Percentiles rank a stretch among this genome's conserved stretches.
phyloP scores from a whole-genome alignment of 2,113 vertebrate species.

The Blennius ocellaris region DNA sequence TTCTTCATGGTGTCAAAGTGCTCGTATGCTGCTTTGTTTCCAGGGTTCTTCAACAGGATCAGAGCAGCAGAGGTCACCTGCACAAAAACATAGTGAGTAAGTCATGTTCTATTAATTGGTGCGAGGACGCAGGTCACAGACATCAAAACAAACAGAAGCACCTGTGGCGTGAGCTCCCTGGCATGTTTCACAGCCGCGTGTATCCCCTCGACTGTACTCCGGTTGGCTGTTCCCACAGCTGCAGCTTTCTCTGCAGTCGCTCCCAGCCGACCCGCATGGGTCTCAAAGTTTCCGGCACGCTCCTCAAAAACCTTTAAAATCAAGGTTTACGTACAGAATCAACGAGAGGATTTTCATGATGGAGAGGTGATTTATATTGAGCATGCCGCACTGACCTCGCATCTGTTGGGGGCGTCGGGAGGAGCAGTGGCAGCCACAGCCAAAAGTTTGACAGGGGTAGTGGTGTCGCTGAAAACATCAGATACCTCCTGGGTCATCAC shows the following conservation, averaged over 20 bases:
- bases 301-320: conserved; percentile 92
- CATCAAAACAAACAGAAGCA: conserved; percentile 53
- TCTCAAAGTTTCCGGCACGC: conserved; percentile 95
- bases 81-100: conserved; percentile 3
- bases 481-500: conserved; percentile 99
- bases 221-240: conserved; percentile 96
- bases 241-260: conserved; percentile 97
- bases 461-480: conserved; percentile 97
- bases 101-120: neutral
- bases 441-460: conserved; percentile 96
- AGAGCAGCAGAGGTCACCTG: conserved; percentile 95
- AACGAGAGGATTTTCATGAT: no score
- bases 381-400: conserved; percentile 82
- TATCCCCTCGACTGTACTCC: conserved; percentile 94
- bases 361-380: neutral
- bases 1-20: conserved; percentile 99
- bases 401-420: conserved; percentile 91
- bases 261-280: conserved; percentile 91
- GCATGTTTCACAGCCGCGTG: conserved; percentile 95
- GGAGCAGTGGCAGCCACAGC: conserved; percentile 96
- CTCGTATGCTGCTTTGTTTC: conserved; percentile 96
- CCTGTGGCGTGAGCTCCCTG: conserved; percentile 97
- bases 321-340: no score
- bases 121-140: conserved; percentile 10
- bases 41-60: conserved; percentile 95